Percentiles rank a stretch among this genome's conserved stretches.
Conservation (phyloP, 2,113 vertebrate genomes). For the Circaetus gallicus region DNA sequence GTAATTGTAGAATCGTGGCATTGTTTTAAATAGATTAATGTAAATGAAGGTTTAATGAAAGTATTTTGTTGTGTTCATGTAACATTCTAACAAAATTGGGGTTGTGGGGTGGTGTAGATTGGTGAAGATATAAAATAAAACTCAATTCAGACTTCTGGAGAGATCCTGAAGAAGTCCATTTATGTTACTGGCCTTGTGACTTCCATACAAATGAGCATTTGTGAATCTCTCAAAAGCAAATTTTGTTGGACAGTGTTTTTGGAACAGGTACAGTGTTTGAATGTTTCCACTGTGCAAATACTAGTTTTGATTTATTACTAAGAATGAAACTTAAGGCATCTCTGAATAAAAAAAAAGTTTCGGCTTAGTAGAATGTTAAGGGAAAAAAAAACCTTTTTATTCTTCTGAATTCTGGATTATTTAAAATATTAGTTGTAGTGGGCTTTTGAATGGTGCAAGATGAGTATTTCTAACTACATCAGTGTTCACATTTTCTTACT, state of each 20-base stretch:
- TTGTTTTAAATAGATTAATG: neutral
- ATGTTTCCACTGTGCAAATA: neutral
- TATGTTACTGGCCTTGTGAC: neutral
- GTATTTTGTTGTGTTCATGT: neutral
- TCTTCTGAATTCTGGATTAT: neutral
- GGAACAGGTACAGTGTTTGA: neutral
- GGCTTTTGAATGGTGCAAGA: neutral
- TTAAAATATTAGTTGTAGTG: neutral
- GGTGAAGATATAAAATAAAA: neutral
- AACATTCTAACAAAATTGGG: neutral
- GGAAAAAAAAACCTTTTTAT: fast-evolving
- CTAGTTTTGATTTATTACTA: neutral
- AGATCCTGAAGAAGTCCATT: neutral
- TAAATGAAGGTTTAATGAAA: neutral
- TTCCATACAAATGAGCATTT: neutral
- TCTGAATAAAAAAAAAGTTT: neutral
- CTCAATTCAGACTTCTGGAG: neutral
- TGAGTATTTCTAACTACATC: neutral
- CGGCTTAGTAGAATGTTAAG: neutral
- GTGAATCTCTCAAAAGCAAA: neutral
- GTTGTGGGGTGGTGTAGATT: neutral
- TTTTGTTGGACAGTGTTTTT: neutral
- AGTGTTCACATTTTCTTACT: neutral
- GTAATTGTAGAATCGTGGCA: neutral
- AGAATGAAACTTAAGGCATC: neutral